phyloP scores from a whole-genome alignment of 2,113 vertebrate species.

The Bombycilla garrulus region DNA sequence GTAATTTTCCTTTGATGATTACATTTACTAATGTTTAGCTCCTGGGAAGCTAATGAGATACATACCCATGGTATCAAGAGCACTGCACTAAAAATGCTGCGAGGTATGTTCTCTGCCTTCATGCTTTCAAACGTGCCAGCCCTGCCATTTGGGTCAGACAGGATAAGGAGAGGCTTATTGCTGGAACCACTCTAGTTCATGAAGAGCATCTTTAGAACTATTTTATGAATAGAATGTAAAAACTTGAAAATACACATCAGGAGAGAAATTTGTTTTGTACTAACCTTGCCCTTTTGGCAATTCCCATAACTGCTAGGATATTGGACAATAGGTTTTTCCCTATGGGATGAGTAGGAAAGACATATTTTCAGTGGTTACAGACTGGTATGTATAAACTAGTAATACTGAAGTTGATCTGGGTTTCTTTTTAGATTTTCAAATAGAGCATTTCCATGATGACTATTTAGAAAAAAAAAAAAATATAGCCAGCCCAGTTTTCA shows the following conservation, averaged over 20 bases:
- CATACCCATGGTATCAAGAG: neutral
- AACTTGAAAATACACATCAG: neutral
- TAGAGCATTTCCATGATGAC: neutral
- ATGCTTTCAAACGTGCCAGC: neutral
- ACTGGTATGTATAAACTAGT: neutral
- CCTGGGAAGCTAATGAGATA: neutral
- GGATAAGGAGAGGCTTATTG: neutral
- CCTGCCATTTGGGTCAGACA: neutral
- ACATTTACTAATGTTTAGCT: neutral
- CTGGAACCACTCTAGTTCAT: neutral
- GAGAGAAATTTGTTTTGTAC: neutral
- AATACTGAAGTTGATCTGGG: neutral
- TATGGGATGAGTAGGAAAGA: neutral
- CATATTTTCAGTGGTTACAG: neutral
- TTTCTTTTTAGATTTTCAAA: neutral
- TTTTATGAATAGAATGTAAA: neutral
- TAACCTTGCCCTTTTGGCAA: neutral
- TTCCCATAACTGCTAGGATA: neutral
- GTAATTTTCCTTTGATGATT: neutral
- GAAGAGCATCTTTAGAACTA: neutral
- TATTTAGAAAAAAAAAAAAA: neutral
- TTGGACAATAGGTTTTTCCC: neutral
- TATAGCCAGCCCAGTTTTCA: neutral
- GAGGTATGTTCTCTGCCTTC: neutral
- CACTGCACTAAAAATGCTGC: accelerated